phyloP scores from a whole-genome alignment of 2,797 vertebrate genomes.

The Pelodytes ibericus region DNA sequence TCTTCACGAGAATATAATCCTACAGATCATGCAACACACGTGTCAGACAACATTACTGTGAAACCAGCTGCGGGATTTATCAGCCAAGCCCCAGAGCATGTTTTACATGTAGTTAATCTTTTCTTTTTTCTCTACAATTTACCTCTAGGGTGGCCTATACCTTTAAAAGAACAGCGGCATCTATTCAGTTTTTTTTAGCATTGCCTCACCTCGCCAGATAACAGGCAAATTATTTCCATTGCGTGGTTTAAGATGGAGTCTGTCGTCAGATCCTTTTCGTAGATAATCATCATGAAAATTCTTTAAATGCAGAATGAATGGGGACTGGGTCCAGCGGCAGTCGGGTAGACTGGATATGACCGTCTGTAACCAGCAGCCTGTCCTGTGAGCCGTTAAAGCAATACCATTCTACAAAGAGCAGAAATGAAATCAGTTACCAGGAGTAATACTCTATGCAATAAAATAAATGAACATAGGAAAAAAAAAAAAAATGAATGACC shows the following conservation, averaged over 20 bases:
- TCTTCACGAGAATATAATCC: constrained; percentile 34
- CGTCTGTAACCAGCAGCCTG: background rate
- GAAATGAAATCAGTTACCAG: too few relatives aligned
- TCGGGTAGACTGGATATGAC: background rate
- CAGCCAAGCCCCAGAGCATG: too few relatives aligned
- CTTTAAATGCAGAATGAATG: background rate
- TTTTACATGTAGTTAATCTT: too few relatives aligned
- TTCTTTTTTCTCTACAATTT: too few relatives aligned
- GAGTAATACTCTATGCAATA: too few relatives aligned
- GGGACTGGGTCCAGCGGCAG: background rate
- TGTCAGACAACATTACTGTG: too few relatives aligned
- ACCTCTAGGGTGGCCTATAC: too few relatives aligned
- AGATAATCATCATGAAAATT: background rate
- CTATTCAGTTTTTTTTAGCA: too few relatives aligned
- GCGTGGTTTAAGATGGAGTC: constrained; percentile 27
- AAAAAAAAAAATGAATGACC: too few relatives aligned
- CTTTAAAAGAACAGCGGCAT: too few relatives aligned
- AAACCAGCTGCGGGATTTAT: too few relatives aligned
- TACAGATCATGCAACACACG: background rate
- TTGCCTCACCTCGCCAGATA: constrained; percentile 36
- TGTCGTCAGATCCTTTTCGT: constrained; percentile 1
- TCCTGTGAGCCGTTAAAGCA: background rate
- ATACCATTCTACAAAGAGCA: background rate
- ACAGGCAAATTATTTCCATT: constrained; percentile 29
- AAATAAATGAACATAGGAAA: too few relatives aligned